A percentile compares a stretch with the other conserved stretches of the same genome.
Evolutionary conservation across 2,113 vertebrate species (phyloP).

Genomic region (Aspiorhynchus laticeps): DNA sequence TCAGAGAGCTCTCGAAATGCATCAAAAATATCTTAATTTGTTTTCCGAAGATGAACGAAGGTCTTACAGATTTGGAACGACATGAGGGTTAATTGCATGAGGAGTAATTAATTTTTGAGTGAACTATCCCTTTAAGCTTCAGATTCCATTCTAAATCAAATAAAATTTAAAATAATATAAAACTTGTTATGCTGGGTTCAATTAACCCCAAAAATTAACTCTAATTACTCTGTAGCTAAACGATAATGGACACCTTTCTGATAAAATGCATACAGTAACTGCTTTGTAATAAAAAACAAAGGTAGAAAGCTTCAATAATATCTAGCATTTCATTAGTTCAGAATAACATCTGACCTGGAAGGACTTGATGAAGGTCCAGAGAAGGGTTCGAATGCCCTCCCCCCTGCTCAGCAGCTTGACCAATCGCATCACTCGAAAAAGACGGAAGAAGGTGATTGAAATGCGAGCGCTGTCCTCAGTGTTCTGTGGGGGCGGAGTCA

Average conservation of each 20-base stretch:
- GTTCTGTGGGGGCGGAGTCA: conserved; percentile 82
- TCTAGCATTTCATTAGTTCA: background rate
- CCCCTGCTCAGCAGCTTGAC: conserved; percentile 97
- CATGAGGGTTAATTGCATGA: no score
- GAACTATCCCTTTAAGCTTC: no score
- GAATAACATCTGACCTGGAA: conserved; percentile 84
- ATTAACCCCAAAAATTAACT: background rate
- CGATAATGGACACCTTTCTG: background rate
- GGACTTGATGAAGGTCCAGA: conserved; percentile 98
- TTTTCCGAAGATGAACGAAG: no score
- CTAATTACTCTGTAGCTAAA: background rate
- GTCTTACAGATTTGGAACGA: no score
- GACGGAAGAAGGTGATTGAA: conserved; percentile 99
- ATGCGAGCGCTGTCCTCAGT: conserved; percentile 96
- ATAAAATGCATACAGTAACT: background rate
- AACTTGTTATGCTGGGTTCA: background rate
- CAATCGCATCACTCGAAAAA: conserved; percentile 98
- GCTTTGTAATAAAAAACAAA: background rate
- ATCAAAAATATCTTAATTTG: no score
- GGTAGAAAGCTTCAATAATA: background rate
- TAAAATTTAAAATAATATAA: no score
- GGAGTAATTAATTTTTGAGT: no score
- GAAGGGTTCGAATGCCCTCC: conserved; percentile 92
- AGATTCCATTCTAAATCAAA: no score
- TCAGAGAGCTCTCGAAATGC: no score